phyloP scores from a whole-genome alignment of 2,888 invertebrate species.

The Hirtodrosophila confusa region DNA sequence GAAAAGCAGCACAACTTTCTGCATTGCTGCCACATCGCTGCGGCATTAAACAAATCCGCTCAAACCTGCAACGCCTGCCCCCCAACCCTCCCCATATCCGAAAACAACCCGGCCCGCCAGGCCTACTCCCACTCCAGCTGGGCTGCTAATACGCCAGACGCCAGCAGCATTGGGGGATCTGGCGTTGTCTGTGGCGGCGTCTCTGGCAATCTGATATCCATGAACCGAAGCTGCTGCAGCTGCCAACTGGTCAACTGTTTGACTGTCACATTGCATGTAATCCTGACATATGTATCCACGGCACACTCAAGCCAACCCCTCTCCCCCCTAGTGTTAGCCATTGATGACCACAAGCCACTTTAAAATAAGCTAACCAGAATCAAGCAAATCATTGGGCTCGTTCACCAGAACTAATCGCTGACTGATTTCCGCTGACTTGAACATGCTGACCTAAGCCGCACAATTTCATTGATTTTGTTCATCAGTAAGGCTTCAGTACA shows the following conservation, averaged over 20 bases:
- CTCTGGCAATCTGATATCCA: slow-evolving; percentile 61
- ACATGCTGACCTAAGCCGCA: no score
- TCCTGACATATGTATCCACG: slow-evolving; percentile 41
- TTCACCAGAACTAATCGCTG: no score
- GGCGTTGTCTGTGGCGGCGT: slow-evolving; percentile 23
- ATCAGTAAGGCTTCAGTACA: no score
- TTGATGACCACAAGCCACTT: no score
- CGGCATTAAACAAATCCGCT: slow-evolving; percentile 73
- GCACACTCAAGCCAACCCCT: slow-evolving; percentile 5
- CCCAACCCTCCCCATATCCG: not conserved
- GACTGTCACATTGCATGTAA: slow-evolving; percentile 41
- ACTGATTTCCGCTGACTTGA: no score
- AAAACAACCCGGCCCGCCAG: slow-evolving; percentile 9
- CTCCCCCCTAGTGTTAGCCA: not conserved
- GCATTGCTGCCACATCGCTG: slow-evolving; percentile 54
- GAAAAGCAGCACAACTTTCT: slow-evolving; percentile 76
- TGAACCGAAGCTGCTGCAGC: slow-evolving; percentile 28
- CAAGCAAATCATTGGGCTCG: no score
- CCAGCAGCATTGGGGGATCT: slow-evolving; percentile 27
- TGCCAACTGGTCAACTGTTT: slow-evolving; percentile 40
- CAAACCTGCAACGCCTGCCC: slow-evolving; percentile 36
- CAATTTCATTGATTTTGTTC: no score
- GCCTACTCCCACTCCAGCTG: slow-evolving; percentile 42
- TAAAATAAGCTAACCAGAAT: no score
- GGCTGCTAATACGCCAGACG: slow-evolving; percentile 48